Percentiles rank a stretch among this genome's conserved stretches.
Evolutionary conservation across 2,797 vertebrate species (phyloP).

Genomic region (Eulemur mongoz): DNA sequence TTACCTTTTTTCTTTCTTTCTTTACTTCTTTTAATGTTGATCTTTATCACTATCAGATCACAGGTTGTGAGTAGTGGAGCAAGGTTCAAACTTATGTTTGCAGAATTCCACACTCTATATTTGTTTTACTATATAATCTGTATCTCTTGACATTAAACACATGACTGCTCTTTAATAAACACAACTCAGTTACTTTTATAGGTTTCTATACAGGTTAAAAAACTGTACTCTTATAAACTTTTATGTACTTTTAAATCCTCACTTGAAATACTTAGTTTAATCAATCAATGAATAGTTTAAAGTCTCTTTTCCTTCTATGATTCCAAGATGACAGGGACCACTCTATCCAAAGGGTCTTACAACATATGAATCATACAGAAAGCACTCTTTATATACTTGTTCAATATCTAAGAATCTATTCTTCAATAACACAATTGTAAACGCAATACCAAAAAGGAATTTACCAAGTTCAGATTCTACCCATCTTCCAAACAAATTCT

Average conservation of each 20-base stretch:
- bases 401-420: background rate
- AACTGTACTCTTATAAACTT: background rate
- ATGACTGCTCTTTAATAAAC: background rate
- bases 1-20: background rate
- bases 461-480: background rate
- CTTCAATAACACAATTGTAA: background rate
- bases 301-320: background rate
- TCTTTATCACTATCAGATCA: background rate
- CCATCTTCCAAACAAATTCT: background rate
- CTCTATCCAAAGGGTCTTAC: background rate
- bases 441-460: background rate
- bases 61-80: background rate
- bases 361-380: background rate
- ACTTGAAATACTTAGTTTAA: background rate
- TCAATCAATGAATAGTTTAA: background rate
- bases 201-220: background rate
- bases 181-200: background rate
- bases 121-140: background rate
- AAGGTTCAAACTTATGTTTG: background rate
- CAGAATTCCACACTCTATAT: background rate
- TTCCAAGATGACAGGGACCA: background rate
- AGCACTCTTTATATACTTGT: background rate
- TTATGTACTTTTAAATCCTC: background rate
- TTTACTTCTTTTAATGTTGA: background rate
- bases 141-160: background rate